These are phyloP conservation scores for Acleris laterana DNA, from an alignment of 2,888 invertebrate species.

Conservation along the genomic window DNA sequence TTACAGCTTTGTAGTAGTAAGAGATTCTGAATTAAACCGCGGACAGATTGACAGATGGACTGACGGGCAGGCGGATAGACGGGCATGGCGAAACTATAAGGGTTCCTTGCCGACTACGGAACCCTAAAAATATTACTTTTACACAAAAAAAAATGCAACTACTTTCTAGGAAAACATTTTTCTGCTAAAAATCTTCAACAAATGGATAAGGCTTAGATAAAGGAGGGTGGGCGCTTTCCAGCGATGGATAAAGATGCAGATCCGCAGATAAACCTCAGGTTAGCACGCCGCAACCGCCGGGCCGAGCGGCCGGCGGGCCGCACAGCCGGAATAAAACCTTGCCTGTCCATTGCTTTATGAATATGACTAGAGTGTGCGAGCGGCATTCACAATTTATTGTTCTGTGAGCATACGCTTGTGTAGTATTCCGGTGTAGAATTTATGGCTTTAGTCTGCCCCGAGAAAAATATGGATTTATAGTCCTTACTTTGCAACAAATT, in stretches of 20 bases:
- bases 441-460: slow-evolving; percentile 65
- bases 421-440: slow-evolving; percentile 66
- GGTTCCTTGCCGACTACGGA: too few relatives aligned
- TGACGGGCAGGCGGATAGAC: too few relatives aligned
- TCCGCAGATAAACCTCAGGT: slow-evolving; percentile 26
- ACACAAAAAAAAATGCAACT: too few relatives aligned
- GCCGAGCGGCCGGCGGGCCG: slow-evolving; percentile 22
- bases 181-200: not conserved
- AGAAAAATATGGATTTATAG: slow-evolving; percentile 76
- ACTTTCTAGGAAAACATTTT: too few relatives aligned
- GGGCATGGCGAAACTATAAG: too few relatives aligned
- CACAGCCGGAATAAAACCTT: slow-evolving; percentile 35
- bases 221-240: not conserved
- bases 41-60: too few relatives aligned
- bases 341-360: slow-evolving; percentile 42
- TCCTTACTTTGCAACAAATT: slow-evolving; percentile 61
- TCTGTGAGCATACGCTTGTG: slow-evolving; percentile 67
- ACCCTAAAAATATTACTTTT: too few relatives aligned
- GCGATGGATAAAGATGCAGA: slow-evolving; percentile 11
- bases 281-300: slow-evolving; percentile 22
- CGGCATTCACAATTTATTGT: slow-evolving; percentile 72
- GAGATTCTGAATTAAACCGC: too few relatives aligned
- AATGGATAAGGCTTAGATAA: not conserved
- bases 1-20: too few relatives aligned
- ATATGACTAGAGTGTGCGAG: slow-evolving; percentile 46